Conservation (phyloP, 2,113 vertebrate species). For the Saguinus midas region DNA sequence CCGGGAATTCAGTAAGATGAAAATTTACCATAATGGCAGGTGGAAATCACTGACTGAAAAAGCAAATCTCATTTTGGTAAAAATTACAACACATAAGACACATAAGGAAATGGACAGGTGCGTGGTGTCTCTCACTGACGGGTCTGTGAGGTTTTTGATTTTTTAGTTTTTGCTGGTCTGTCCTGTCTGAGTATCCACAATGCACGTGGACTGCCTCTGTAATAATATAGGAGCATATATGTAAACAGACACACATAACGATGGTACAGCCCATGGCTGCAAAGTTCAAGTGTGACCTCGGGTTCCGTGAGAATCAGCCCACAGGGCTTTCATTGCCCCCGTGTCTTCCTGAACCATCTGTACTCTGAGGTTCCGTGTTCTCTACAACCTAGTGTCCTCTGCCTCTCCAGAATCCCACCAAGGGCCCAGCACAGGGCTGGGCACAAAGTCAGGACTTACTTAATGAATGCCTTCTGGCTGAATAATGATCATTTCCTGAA, state of each 20-base stretch:
- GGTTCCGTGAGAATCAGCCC: not conserved
- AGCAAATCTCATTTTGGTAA: not conserved
- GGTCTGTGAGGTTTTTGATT: not conserved
- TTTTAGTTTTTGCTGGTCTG: not conserved
- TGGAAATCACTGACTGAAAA: not conserved
- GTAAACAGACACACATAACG: not conserved
- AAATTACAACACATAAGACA: not conserved
- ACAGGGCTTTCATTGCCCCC: not conserved
- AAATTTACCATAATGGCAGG: not conserved
- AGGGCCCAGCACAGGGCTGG: not conserved
- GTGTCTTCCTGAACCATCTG: not conserved
- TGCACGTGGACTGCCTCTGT: not conserved
- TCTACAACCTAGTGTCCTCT: not conserved
- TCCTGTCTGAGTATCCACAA: not conserved
- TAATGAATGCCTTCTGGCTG: constrained; percentile 53
- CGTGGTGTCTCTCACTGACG: not conserved
- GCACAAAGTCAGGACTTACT: constrained; percentile 48
- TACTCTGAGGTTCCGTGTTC: not conserved
- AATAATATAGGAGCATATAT: not conserved
- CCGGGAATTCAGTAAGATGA: not conserved
- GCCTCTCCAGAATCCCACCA: not conserved
- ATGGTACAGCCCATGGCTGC: not conserved
- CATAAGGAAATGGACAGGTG: not conserved
- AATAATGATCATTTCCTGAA: constrained; percentile 66
- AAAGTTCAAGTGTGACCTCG: not conserved